Base-by-base conservation (phyloP, 2,888 invertebrate genomes). In the Rhogogaster chlorosoma region DNA sequence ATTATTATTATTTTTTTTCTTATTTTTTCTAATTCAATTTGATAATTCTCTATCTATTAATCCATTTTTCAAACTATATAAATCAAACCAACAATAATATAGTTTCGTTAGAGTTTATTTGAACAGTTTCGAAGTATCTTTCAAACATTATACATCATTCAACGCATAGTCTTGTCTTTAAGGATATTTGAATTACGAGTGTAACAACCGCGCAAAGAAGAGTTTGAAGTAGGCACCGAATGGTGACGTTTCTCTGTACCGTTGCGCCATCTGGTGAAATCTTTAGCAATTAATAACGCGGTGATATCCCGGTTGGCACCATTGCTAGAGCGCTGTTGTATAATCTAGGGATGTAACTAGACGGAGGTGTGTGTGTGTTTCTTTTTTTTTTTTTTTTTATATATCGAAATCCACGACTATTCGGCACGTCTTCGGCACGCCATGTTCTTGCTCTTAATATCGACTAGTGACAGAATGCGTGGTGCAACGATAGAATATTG, bases 321-420 rank as follows among this genome's bases (percentile, higher is more conserved):
- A 57, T n/a, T 57, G 67, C 7, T 15, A 67, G 18, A 67, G 67
- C 32, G 67, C 67, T 67, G 53, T 67, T 67, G 29, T 67, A 32
- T 67, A 67, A 61, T 32, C 53, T 78, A 57, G 57, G 80, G 94
- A 94, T 94, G 93, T 94, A 94, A 94, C 94, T 94, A 94, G 92
- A 94, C 91, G 93, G 94, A 93, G 94, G 90, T 85, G 90, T 67
- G n/a, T 49, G 6, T 38, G 6, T 38, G n/a, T n/a, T n/a, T 49
- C 0, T 49, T n/a, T 49, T 49, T 49, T 49, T 49, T 49, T 53
- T 53, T 53, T 53, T 53, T 53, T 53, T 53, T 53, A 53, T 53
- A 53, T 88, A 90, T 91, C 90, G 88, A 86, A 89, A 87, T 80
- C 70, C 83, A 86, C 77, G 70, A 83, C 83, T 32, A 67, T 83